These are phyloP conservation scores for Apomyelois bistriatella DNA, from an alignment of 2,888 invertebrate species.

Conservation along the genomic window DNA sequence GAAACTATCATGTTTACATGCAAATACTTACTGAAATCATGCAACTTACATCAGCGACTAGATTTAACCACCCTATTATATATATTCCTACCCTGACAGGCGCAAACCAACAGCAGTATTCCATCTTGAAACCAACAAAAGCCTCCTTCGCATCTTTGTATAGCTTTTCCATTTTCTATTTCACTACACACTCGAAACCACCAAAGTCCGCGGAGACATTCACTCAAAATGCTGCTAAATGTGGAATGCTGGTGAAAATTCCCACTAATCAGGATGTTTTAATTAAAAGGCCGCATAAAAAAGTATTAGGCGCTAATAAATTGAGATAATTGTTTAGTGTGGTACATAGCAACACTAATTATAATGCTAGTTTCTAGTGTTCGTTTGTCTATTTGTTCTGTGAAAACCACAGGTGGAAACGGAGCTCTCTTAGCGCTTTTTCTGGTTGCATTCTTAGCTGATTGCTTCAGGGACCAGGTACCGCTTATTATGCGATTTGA, in stretches of 20 bases:
- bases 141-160: slow-evolving; percentile 39
- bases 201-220: slow-evolving; percentile 13
- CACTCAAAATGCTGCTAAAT: slow-evolving; percentile 29
- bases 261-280: slow-evolving; percentile 56
- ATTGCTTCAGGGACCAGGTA: too few species aligned
- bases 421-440: neutral
- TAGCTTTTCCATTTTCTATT: slow-evolving; percentile 37
- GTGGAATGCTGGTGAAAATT: slow-evolving; percentile 24
- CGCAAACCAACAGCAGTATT: slow-evolving; percentile 49
- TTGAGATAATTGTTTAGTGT: slow-evolving; percentile 33
- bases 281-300: slow-evolving; percentile 48
- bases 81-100: slow-evolving; percentile 51
- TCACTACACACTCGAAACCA: slow-evolving; percentile 4
- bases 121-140: slow-evolving; percentile 46
- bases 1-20: too few species aligned
- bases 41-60: slow-evolving; percentile 46
- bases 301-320: slow-evolving; percentile 35
- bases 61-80: slow-evolving; percentile 48
- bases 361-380: neutral
- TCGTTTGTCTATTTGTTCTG: neutral
- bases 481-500: too few species aligned
- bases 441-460: neutral
- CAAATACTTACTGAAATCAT: neutral
- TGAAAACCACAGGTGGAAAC: too few species aligned
- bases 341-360: slow-evolving; percentile 1